Base-by-base conservation (phyloP, 2,888 invertebrate genomes). In the Zaprionus bogoriensis region DNA sequence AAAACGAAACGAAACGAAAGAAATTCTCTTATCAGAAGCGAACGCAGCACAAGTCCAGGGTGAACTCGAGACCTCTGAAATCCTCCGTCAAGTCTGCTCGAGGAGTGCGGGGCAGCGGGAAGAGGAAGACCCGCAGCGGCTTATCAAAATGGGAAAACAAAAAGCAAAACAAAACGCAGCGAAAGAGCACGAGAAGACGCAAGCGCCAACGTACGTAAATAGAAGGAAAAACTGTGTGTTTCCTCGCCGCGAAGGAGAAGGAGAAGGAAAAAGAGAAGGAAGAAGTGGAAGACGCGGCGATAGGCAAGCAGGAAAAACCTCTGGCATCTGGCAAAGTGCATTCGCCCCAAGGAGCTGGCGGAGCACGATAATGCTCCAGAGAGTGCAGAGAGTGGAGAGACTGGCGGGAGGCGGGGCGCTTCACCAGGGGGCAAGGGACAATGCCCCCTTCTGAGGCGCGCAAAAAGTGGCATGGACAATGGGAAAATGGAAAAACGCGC, bases 91-190 rank as follows among this genome's bases (percentile, higher is more conserved):
- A 59, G 66, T 61, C 73, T 73, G 81, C 82, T 9, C 7, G 84
- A n/a, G n/a, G n/a, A n/a, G n/a, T n/a, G n/a, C n/a, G n/a, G n/a
- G n/a, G n/a, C n/a, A n/a, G n/a, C n/a, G n/a, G n/a, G n/a, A n/a
- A n/a, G n/a, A n/a, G n/a, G n/a, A n/a, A n/a, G 80, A 81, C 81
- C 79, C 70, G 77, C 80, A 79, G 75, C 38, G 80, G 67, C 82
- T 82, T 82, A 85, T 82, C 85, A 77, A 32, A 32, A 44, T 17
- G 41, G 53, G 39, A 45, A 55, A 54, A 60, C 36, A 50, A 17
- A 48, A 47, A 68, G 59, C 50, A 54, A 61, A 71, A 60, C 50
- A 69, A 63, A 54, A 48, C 17, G 30, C 10, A 61, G 41, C 39
- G 59, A 17, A 48, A 32, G n/a, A n/a, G n/a, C n/a, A n/a, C n/a